phyloP scores from a whole-genome alignment of 2,888 invertebrate genomes.

The Cephus sareptanus region DNA sequence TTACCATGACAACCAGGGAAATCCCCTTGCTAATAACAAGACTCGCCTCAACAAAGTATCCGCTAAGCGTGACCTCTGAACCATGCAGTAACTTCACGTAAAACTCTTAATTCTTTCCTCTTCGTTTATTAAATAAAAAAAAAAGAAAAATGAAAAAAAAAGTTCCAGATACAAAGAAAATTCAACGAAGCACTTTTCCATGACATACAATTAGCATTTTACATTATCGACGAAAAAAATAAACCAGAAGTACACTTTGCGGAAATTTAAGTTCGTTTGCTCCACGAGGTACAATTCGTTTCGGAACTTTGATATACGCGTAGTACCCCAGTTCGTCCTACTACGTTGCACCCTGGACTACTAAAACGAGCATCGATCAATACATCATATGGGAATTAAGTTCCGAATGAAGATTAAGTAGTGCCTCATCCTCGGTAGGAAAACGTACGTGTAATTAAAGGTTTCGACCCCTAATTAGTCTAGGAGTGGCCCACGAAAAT shows the following conservation, averaged over 20 bases:
- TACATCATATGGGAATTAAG: neutral
- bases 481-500: neutral
- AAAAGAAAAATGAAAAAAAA: neutral
- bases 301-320: neutral
- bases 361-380: neutral
- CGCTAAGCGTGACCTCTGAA: neutral
- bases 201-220: neutral
- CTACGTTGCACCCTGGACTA: neutral
- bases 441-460: conserved; percentile 21
- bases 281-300: neutral
- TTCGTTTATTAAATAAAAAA: neutral
- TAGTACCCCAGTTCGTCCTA: neutral
- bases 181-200: neutral
- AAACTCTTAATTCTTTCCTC: neutral
- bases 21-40: neutral
- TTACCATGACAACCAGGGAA: neutral
- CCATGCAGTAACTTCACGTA: neutral
- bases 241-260: neutral
- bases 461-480: conserved; percentile 13
- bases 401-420: neutral
- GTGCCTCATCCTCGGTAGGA: neutral
- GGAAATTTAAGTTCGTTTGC: neutral
- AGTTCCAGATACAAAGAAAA: neutral
- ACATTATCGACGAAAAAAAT: neutral
- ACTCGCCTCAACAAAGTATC: neutral